Base-by-base conservation (phyloP, 2,888 invertebrate genomes). In the Smittia aterrima region DNA sequence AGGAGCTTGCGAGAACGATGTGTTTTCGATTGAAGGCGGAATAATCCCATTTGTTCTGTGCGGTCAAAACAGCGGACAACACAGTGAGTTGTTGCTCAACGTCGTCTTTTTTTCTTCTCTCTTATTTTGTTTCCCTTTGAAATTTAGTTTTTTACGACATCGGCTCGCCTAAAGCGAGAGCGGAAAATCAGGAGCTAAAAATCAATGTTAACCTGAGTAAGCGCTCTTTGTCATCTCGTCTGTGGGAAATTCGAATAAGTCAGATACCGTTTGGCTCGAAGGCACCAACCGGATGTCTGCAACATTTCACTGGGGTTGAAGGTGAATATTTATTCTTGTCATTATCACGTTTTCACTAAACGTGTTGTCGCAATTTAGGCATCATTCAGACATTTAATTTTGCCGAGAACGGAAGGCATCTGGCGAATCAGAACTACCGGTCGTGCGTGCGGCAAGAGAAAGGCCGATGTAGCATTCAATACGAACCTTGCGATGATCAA, bases 61-160 rank as follows among this genome's bases (percentile, higher is more conserved):
- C 79, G 93, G 93, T 0, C 89, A 92, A 79, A 93, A 93, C 79
- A 92, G 90, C 79, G 92, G 92, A 13, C 93, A 93, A 78, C 93
- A 93, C 78, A 85, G 93, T 93, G 82, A 86, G 87, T 40, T 53
- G 16, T n/a, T 16, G 27, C 22, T 7, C 27, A 38, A n/a, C n/a
- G n/a, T n/a, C n/a, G n/a, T n/a, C 54, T n/a, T 71, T 4, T 38
- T 18, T 18, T 20, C 67, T 18, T 24, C 41, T 32, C 32, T 32
- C 32, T 32, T 32, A 66, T 22, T 18, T 25, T 16, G 25, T 66
- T 66, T 66, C n/a, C 6, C n/a, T 9, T 32, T 47, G 6, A 2
- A 47, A 47, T 47, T 0, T 53, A 83, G 83, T 83, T 41, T 83
- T 83, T 76, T 83, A 83, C 68, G 83, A 83, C 75, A 80, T 83